These are phyloP conservation scores for Chalcis sispes DNA, from an alignment of 2,888 invertebrate species.

Conservation along the genomic window DNA sequence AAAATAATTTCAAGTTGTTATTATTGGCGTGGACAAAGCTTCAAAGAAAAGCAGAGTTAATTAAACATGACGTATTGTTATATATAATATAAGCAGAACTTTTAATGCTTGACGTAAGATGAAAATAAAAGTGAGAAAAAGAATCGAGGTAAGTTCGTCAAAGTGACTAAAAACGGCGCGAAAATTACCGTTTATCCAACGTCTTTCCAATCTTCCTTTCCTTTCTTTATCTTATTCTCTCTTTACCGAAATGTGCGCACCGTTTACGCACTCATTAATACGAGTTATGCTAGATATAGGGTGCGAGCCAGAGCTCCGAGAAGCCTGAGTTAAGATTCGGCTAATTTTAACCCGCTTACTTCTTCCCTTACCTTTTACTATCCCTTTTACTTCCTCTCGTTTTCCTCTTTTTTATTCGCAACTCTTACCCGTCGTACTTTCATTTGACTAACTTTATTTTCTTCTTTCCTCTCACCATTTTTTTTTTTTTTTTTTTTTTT, in stretches of 20 bases:
- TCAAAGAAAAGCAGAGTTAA: no score
- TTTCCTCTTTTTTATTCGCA: constrained; percentile 53
- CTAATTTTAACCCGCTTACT: constrained; percentile 49
- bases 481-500: neutral
- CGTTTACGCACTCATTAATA: constrained; percentile 71
- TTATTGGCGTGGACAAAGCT: no score
- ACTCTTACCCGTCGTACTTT: constrained; percentile 15
- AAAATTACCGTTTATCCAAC: constrained; percentile 48
- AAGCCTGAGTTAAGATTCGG: constrained; percentile 69
- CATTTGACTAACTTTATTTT: no score
- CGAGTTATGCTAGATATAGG: constrained; percentile 67
- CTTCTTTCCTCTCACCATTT: neutral
- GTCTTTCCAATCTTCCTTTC: neutral
- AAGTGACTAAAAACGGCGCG: constrained; percentile 44
- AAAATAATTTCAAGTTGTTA: no score
- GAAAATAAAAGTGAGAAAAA: no score
- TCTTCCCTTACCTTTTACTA: constrained; percentile 38
- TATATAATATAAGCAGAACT: no score
- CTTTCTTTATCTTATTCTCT: neutral
- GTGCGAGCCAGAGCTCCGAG: constrained; percentile 58
- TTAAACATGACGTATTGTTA: no score
- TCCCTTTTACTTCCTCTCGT: constrained; percentile 51
- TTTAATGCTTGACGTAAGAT: no score
- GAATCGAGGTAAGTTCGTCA: constrained; percentile 1
- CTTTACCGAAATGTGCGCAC: constrained; percentile 19